A percentile compares a stretch with the other conserved stretches of the same genome.
These are phyloP conservation scores for Uropetala carovei DNA, from an alignment of 2,888 invertebrate genomes.

Conservation along the genomic window DNA sequence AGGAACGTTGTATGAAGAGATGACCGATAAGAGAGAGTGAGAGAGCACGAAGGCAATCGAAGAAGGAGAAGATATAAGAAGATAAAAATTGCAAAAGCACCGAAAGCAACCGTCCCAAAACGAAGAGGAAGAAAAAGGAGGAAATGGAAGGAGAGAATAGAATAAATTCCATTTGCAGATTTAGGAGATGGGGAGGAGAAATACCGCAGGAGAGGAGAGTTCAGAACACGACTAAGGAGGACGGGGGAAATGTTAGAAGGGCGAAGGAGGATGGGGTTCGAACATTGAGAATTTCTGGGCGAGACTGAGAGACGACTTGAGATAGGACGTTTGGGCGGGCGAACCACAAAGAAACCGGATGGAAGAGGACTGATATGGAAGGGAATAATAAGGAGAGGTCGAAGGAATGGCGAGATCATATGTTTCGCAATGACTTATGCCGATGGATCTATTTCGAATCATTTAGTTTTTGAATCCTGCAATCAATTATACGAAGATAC, in stretches of 20 bases:
- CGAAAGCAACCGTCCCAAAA: neutral
- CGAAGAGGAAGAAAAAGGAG: neutral
- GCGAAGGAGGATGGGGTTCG: neutral
- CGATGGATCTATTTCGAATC: conserved; percentile 50
- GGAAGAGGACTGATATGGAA: neutral
- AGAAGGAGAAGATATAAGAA: neutral
- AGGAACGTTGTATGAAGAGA: too few species aligned
- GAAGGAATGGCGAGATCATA: conserved; percentile 3
- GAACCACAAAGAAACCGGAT: conserved; percentile 13
- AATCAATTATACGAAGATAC: conserved; percentile 31
- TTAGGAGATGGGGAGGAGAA: too few species aligned
- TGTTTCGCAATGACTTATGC: conserved; percentile 40
- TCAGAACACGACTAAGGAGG: neutral
- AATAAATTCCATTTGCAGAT: too few species aligned
- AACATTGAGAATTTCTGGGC: neutral
- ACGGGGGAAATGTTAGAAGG: neutral
- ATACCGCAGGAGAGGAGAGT: too few species aligned
- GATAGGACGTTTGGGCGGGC: neutral
- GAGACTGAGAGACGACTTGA: neutral
- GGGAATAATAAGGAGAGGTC: conserved; percentile 12
- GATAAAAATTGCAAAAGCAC: neutral
- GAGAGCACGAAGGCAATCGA: neutral
- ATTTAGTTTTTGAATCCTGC: conserved; percentile 15
- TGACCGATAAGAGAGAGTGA: neutral
- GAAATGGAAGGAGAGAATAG: neutral